Evolutionary conservation across 2,113 vertebrate genomes (phyloP), one percentile per base, ranked within the genome.

Genomic region (Ursus arctos): DNA sequence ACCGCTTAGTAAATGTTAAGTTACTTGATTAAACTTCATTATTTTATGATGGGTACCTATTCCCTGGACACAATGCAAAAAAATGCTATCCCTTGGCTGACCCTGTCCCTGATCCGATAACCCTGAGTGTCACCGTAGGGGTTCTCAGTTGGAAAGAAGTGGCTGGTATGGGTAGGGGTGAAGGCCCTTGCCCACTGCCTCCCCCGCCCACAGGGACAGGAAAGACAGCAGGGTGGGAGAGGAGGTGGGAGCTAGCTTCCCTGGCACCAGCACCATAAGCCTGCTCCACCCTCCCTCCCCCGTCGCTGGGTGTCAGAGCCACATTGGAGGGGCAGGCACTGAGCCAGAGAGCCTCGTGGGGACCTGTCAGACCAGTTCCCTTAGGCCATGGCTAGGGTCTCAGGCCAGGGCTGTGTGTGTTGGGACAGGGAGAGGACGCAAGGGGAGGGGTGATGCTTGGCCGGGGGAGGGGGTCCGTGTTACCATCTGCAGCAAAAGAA

Each of bases 341-440:
- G 61, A 86, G 95, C 94, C 83, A 97, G 74, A 69, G 1, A 82
- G 88, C 31, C 61, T 1, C 28, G 0, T 82, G 71, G 55, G 49
- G 93, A 97, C 97, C 96, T 10, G 80, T 93, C 95, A 83, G 95
- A 96, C 97, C 96, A 95, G 97, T 94, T 98, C 71, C 91, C 86
- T 90, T 11, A 47, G 86, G 67, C 79, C 72, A 33, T 19, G 28
- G 43, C 69, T 49, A 76, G 67, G 76, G 87, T 92, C 57, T 92
- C n/a, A 51, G 82, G 87, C 40, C 36, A 86, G 43, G 59, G 47
- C 14, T 55, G 26, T 72, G n/a, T 12, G 4, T 2, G 43, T 59
- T 33, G 28, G 67, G 80, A 77, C 59, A 76, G 71, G 96, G 33
- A 55, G 87, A 53, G 26, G 61, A 33, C 19, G 28, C 3, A 33